phyloP scores from a whole-genome alignment of 92 coral and sea anemone species.

The Porites rus region DNA sequence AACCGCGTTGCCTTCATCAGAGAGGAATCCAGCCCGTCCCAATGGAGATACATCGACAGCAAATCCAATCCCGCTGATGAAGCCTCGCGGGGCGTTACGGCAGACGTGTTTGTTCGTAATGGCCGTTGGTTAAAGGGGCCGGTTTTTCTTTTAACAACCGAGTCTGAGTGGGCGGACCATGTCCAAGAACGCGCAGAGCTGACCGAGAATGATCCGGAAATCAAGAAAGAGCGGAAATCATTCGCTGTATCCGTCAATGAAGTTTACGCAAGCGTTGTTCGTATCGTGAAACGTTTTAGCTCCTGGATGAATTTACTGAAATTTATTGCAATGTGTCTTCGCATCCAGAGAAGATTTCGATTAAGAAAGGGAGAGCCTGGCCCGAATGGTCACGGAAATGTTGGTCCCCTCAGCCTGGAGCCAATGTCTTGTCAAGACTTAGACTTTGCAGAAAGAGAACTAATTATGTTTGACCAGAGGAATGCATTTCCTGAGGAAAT shows the following conservation, averaged over 20 bases:
- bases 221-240: conserved; percentile 19
- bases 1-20: conserved; percentile 26
- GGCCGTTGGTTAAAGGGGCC: no score
- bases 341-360: no score
- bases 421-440: conserved; percentile 13
- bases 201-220: conserved; percentile 52
- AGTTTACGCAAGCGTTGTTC: no score
- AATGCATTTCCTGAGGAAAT: neutral
- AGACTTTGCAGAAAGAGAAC: conserved; percentile 28
- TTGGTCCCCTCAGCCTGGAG: neutral
- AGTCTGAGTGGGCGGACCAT: conserved; percentile 16
- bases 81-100: conserved; percentile 47
- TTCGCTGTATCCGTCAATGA: neutral
- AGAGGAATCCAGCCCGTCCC: neutral
- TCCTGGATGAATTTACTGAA: no score
- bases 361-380: no score
- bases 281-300: no score
- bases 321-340: no score
- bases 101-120: no score
- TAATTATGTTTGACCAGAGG: conserved; percentile 16
- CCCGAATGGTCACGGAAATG: neutral
- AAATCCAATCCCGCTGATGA: conserved; percentile 32
- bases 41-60: conserved; percentile 27
- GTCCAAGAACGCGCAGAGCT: neutral
- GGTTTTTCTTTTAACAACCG: conserved; percentile 5